Base-by-base conservation (phyloP, 2,113 vertebrate species). In the Carollia perspicillata region DNA sequence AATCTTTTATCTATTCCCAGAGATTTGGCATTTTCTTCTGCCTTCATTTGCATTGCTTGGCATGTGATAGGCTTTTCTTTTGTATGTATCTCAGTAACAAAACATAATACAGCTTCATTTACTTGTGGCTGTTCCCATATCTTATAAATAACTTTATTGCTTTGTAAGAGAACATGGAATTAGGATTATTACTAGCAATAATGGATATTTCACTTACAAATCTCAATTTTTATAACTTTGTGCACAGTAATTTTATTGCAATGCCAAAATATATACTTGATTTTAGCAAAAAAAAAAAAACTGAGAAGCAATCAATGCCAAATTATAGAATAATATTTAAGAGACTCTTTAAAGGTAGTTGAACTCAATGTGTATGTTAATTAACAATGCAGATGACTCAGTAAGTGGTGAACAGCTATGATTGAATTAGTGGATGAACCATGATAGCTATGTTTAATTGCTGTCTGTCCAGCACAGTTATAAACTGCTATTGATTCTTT, bases 1-100 rank as follows among this genome's bases (percentile, higher is more conserved):
- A 85, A 58, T 87, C 40, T 93, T 90, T 93, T 84, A 91, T 33
- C 47, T 93, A 6, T 95, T 89, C 30, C 58, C 42, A 93, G 37
- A 44, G 60, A 84, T 84, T 77, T 89, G 92, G 40, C 79, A 81
- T 0, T 77, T 89, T 93, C 35, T 89, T 81, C 12, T 65, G 17
- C 28, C 47, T 78, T 84, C 40, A 84, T 96, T 93, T 94, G 10
- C 28, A 81, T 63, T 89, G 22, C 4, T 69, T 94, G 68, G 12
- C 22, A 17, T 65, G 22, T 81, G 53, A 84, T 60, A 84, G 37
- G 35, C 37, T 88, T 23, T 63, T 26, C 63, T 94, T 96, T 88
- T 69, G 33, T 66, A 28, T 93, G 26, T 88, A 49, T 95, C 40
- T 78, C 33, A 90, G n/a, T 79, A 93, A 47, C 47, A 87, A 88